Conservation (phyloP, 1,140 invertebrate genomes). For the Dreissena polymorpha region DNA sequence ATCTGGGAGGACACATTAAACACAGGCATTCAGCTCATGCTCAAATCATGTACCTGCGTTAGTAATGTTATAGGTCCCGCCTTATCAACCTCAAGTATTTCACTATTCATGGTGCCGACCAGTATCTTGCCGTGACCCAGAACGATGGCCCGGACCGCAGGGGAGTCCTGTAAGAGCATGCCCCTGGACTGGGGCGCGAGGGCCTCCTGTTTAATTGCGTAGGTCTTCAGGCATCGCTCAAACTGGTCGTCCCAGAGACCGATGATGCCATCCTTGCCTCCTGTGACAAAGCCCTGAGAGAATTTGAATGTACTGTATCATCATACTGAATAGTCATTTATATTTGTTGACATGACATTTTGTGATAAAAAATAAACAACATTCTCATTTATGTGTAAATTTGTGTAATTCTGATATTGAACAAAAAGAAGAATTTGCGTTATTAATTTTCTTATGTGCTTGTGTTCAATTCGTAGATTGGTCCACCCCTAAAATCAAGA, state of each 20-base stretch:
- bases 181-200: slow-evolving; percentile 71
- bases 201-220: slow-evolving; percentile 73
- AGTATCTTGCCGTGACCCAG: slow-evolving; percentile 79
- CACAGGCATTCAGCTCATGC: no score
- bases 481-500: no score
- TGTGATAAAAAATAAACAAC: no score
- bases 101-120: slow-evolving; percentile 78
- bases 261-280: slow-evolving; percentile 79
- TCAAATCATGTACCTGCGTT: slow-evolving; percentile 69
- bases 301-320: slow-evolving; percentile 16
- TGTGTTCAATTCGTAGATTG: no score
- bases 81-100: slow-evolving; percentile 79
- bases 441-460: no score
- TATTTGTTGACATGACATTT: no score
- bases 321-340: no score
- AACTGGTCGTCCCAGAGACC: slow-evolving; percentile 79
- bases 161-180: slow-evolving; percentile 71
- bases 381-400: no score
- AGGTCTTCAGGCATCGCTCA: slow-evolving; percentile 77
- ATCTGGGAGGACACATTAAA: no score
- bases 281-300: slow-evolving; percentile 78
- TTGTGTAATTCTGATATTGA: no score
- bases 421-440: no score
- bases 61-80: slow-evolving; percentile 76
- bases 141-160: slow-evolving; percentile 76